phyloP scores from a whole-genome alignment of 1,140 invertebrate species.

The Archivesica marissinica region DNA sequence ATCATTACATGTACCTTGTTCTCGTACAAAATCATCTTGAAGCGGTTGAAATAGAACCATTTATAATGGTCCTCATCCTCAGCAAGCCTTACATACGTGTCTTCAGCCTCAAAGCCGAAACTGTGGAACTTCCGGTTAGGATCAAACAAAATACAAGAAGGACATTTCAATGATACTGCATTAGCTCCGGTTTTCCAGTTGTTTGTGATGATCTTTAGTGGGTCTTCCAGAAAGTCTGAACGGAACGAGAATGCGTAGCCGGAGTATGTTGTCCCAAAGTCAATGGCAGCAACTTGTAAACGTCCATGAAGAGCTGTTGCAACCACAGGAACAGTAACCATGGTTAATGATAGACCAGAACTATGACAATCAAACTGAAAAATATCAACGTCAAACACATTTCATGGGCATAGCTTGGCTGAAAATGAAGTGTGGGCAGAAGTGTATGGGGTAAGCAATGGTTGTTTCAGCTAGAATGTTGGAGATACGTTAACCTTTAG shows the following conservation, averaged over 20 bases:
- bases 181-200: conserved; percentile 33
- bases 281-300: conserved; percentile 67
- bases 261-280: conserved; percentile 71
- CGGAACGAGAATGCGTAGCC: conserved; percentile 72
- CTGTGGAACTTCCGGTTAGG: conserved; percentile 22
- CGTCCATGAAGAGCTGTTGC: conserved; percentile 3
- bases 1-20: conserved; percentile 45
- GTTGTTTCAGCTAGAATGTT: too few species aligned
- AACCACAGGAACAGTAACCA: neutral
- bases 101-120: conserved; percentile 64
- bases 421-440: too few species aligned
- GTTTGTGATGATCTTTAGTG: conserved; percentile 64
- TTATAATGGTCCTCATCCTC: conserved; percentile 31
- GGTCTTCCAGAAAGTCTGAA: conserved; percentile 61
- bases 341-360: neutral
- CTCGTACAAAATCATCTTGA: conserved; percentile 68
- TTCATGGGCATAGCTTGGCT: too few species aligned
- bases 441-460: too few species aligned
- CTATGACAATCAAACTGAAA: too few species aligned
- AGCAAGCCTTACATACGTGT: conserved; percentile 58
- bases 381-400: too few species aligned
- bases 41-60: conserved; percentile 65
- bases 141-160: conserved; percentile 41
- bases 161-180: neutral
- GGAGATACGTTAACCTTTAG: too few species aligned